Base-by-base conservation (phyloP, 1,140 invertebrate species). In the Drosophila kepulauana region DNA sequence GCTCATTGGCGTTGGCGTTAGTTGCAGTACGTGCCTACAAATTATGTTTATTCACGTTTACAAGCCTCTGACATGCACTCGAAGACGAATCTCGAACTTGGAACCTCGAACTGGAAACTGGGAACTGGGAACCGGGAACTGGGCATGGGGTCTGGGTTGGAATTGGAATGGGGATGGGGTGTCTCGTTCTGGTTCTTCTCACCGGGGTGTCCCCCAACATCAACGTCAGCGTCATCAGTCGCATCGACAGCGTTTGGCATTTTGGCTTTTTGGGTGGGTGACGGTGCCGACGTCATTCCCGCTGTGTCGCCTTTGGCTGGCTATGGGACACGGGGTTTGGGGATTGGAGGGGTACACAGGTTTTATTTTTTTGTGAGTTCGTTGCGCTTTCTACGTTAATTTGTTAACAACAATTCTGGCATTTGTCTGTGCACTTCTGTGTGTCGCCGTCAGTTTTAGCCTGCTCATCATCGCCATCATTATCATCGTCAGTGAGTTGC, bases 31-130 rank as follows among this genome's bases (percentile, higher is more conserved):
- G 85, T 85, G 82, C 82, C 82, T 62, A 88, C 85, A 88, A 88
- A 88, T 88, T 88, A 89, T 88, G 85, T 88, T 88, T 88, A 88
- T 85, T 85, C 85, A 88, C 81, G 81, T 88, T 88, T 88, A 88
- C 85, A 88, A 81, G 85, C 85, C 85, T 85, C 85, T 89, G 85
- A 88, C 85, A 89, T 89, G 85, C 85, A 88, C 86, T 81, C 63
- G 51, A 81, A 43, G 70, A 80, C 66, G 82, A 69, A 69, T 43
- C 65, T 74, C 51, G 69, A 48, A 58, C 43, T 52, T 41, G 67
- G 59, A 64, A 72, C 82, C 16, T 1, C 8, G 38, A 59, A 59
- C 81, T 62, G 13, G 20, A 0, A 20, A 8, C 54, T 15, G 20
- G 8, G n/a, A 57, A 56, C 73, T 59, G n/a, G 13, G 30, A 54